phyloP scores from a whole-genome alignment of 2,113 vertebrate species.

The Aphyosemion australe region DNA sequence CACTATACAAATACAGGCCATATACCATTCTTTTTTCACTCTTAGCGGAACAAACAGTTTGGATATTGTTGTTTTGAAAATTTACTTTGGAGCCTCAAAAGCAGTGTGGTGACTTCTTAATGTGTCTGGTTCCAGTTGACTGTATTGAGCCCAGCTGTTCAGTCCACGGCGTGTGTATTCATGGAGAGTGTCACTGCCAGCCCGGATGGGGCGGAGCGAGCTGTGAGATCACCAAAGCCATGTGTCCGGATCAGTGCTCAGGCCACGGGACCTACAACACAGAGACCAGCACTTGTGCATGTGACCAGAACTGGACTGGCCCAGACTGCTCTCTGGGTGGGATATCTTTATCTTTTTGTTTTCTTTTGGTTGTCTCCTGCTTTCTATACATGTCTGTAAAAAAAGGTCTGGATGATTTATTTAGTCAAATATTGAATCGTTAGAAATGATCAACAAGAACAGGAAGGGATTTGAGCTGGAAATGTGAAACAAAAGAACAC shows the following conservation, averaged over 20 bases:
- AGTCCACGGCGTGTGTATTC: slow-evolving; percentile 90
- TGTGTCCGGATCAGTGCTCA: slow-evolving; percentile 97
- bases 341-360: not conserved
- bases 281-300: slow-evolving; percentile 90
- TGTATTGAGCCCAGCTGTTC: slow-evolving; percentile 94
- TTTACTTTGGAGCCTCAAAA: too few species aligned
- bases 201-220: slow-evolving; percentile 92
- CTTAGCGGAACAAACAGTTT: too few species aligned
- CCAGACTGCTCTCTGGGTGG: slow-evolving; percentile 94
- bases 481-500: too few species aligned
- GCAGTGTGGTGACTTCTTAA: not conserved
- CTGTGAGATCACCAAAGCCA: slow-evolving; percentile 93
- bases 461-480: too few species aligned
- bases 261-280: slow-evolving; percentile 92
- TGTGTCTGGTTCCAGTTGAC: slow-evolving; percentile 81
- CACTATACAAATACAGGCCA: too few species aligned
- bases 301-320: slow-evolving; percentile 94
- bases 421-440: too few species aligned
- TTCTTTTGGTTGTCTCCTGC: too few species aligned
- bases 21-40: too few species aligned
- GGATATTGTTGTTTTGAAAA: too few species aligned
- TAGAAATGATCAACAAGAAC: too few species aligned
- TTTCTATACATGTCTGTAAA: too few species aligned
- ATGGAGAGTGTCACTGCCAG: slow-evolving; percentile 94
- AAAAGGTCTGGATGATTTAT: too few species aligned